These are phyloP conservation scores for Dione juno DNA, from an alignment of 2,888 invertebrate species.

Conservation along the genomic window DNA sequence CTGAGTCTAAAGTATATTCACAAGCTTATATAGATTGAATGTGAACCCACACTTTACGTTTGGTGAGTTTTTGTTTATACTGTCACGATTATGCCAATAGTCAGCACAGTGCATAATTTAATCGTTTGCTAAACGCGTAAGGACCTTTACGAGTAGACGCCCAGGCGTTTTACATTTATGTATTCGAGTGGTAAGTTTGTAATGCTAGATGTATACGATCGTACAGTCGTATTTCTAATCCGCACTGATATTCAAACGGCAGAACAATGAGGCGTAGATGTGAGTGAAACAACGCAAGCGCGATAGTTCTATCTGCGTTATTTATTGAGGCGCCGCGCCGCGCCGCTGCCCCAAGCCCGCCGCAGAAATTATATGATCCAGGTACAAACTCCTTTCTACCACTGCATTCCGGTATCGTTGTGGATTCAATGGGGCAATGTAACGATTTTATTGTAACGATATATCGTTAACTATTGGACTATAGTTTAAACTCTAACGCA, in stretches of 20 bases:
- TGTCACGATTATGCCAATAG: neutral
- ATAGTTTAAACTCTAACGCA: neutral
- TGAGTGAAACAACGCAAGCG: conserved; percentile 50
- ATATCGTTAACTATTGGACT: conserved; percentile 9
- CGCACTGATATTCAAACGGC: conserved; percentile 38
- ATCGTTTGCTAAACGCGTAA: conserved; percentile 10
- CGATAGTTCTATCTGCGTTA: conserved; percentile 59
- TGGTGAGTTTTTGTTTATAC: neutral
- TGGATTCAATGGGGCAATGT: conserved; percentile 18
- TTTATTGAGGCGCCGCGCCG: conserved; percentile 57
- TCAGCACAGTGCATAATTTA: neutral
- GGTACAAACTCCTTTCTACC: conserved; percentile 40
- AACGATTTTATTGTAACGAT: conserved; percentile 16
- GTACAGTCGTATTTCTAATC: conserved; percentile 44
- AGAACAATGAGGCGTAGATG: conserved; percentile 50
- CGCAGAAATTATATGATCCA: conserved; percentile 41
- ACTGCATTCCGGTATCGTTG: conserved; percentile 29
- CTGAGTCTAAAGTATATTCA: neutral
- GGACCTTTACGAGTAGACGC: conserved; percentile 10
- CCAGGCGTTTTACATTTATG: conserved; percentile 29
- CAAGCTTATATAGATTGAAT: neutral
- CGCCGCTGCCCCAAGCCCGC: conserved; percentile 31
- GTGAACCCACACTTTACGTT: neutral
- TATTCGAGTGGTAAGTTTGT: conserved; percentile 34
- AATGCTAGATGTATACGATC: conserved; percentile 31